These are phyloP conservation scores for Caretta caretta DNA, from an alignment of 2,113 vertebrate genomes.

Conservation along the genomic window DNA sequence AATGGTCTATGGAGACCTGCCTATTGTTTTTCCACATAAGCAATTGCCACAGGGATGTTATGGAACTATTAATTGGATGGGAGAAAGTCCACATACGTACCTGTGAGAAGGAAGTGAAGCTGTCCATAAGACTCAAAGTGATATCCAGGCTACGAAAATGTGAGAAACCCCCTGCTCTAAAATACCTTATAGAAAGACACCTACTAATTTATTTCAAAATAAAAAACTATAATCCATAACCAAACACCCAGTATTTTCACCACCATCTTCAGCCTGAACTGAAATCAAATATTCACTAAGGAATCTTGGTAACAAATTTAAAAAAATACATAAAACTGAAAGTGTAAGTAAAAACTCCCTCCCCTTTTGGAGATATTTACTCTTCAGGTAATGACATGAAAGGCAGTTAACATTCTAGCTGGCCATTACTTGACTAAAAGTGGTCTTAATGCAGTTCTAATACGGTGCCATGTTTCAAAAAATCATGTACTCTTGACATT, in stretches of 20 bases:
- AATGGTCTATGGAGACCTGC: rapidly evolving
- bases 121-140: neutral
- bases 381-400: neutral
- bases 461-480: neutral
- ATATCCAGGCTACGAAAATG: neutral
- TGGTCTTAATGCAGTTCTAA: neutral
- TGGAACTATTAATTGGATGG: neutral
- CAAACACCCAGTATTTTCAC: neutral
- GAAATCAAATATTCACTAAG: neutral
- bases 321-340: neutral
- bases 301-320: neutral
- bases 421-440: neutral
- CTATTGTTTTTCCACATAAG: neutral
- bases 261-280: neutral
- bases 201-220: neutral
- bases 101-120: neutral
- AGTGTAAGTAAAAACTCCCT: neutral
- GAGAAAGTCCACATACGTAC: neutral
- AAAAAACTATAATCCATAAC: neutral
- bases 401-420: neutral
- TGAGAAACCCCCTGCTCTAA: neutral
- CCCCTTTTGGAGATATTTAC: neutral
- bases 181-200: neutral
- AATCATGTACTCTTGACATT: rapidly evolving
- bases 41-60: neutral